phyloP scores from a whole-genome alignment of 2,797 vertebrate species.

The Syndactyla subalaris region DNA sequence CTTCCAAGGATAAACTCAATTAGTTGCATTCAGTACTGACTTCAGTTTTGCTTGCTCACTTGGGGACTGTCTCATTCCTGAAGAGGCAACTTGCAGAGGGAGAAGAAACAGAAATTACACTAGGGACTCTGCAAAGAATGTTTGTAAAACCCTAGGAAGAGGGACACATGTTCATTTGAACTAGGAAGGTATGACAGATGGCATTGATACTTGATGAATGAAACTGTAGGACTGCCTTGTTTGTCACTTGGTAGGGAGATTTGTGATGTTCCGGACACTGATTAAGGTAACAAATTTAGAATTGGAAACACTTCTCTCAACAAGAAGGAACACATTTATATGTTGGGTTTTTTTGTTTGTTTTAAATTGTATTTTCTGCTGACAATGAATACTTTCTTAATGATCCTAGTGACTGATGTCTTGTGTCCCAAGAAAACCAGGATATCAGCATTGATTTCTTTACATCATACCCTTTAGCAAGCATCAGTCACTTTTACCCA shows the following conservation, averaged over 20 bases:
- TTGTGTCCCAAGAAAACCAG: not conserved
- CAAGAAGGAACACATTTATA: not conserved
- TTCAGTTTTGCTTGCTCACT: slow-evolving; percentile 12
- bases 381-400: not conserved
- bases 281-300: slow-evolving; percentile 29
- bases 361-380: not conserved
- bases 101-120: not conserved
- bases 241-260: not conserved
- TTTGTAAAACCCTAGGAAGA: not conserved
- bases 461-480: not conserved
- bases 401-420: not conserved
- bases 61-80: not conserved
- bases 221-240: not conserved
- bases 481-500: not conserved
- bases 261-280: slow-evolving; percentile 23
- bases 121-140: not conserved
- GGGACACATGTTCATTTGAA: not conserved
- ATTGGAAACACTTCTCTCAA: slow-evolving; percentile 27
- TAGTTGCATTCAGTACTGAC: not conserved
- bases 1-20: slow-evolving; percentile 39
- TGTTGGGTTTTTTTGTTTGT: not conserved
- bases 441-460: not conserved
- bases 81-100: not conserved
- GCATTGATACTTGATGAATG: not conserved
- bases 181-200: not conserved